Conservation (phyloP, 2,113 vertebrate genomes). For the Brevimyrus niger region DNA sequence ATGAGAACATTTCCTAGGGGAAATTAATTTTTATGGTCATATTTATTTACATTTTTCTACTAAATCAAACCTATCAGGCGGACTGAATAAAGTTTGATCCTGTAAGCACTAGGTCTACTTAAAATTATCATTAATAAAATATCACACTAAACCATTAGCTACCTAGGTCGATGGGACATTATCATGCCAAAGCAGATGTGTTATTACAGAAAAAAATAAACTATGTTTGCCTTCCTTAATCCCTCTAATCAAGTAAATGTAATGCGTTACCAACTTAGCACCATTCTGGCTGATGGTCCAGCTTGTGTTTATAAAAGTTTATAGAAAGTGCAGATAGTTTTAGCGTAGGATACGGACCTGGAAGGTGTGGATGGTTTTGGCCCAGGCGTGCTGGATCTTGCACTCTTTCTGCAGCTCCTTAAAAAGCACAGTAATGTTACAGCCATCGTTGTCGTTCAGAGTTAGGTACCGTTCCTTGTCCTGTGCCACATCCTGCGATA, state of each 20-base stretch:
- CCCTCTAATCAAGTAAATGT: neutral
- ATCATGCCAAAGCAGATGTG: neutral
- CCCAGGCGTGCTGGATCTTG: constrained; percentile 70
- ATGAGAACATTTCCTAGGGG: too few relatives aligned
- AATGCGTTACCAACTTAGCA: neutral
- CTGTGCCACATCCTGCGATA: constrained; percentile 30
- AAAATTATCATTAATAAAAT: neutral
- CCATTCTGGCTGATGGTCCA: neutral
- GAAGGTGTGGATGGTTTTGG: constrained; percentile 78
- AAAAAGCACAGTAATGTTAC: constrained; percentile 52
- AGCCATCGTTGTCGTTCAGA: constrained; percentile 47
- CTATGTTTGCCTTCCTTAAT: neutral
- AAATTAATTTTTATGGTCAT: neutral
- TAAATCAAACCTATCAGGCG: neutral
- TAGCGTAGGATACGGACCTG: constrained; percentile 55
- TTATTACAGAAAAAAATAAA: neutral
- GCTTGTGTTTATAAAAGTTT: neutral
- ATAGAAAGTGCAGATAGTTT: neutral
- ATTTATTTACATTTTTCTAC: neutral
- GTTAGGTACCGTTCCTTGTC: constrained; percentile 45
- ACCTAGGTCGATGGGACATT: neutral
- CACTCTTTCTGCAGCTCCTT: constrained; percentile 55
- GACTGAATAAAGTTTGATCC: neutral
- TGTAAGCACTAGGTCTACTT: neutral
- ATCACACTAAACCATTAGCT: neutral